These are phyloP conservation scores for Limnephilus marmoratus DNA, from an alignment of 2,888 invertebrate genomes.

Conservation along the genomic window DNA sequence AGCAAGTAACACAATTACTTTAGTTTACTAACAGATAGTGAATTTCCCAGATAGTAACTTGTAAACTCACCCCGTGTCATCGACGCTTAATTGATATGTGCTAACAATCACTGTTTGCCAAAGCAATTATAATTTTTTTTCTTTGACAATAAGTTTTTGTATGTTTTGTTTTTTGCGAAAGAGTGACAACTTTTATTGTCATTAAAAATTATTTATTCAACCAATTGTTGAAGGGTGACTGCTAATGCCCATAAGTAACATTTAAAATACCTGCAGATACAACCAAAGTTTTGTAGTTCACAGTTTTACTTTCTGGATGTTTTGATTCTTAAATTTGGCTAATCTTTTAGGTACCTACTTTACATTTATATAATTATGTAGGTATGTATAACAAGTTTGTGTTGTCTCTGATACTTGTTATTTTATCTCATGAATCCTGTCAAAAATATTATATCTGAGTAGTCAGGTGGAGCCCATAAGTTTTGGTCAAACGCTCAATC, in stretches of 20 bases:
- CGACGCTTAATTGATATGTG: background rate
- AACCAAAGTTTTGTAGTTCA: background rate
- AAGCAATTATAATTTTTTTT: background rate
- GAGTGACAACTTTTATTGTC: too few relatives aligned
- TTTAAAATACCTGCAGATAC: background rate
- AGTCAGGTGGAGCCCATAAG: background rate
- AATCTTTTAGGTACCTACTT: background rate
- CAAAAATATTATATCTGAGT: background rate
- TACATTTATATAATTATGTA: background rate
- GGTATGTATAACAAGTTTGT: background rate
- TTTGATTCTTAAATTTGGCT: background rate
- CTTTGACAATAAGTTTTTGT: background rate
- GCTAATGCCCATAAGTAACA: background rate
- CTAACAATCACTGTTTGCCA: background rate
- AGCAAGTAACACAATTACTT: too few relatives aligned
- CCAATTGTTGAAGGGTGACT: background rate
- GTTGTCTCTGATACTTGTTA: background rate
- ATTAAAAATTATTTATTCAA: background rate
- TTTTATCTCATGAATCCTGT: background rate
- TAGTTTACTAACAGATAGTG: too few relatives aligned
- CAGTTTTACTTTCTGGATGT: background rate
- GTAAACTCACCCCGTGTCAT: too few relatives aligned
- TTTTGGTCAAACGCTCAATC: background rate
- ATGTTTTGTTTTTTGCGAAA: background rate
- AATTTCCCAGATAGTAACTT: too few relatives aligned